Conservation (phyloP, 2,888 invertebrate genomes). For the Pocota personata region DNA sequence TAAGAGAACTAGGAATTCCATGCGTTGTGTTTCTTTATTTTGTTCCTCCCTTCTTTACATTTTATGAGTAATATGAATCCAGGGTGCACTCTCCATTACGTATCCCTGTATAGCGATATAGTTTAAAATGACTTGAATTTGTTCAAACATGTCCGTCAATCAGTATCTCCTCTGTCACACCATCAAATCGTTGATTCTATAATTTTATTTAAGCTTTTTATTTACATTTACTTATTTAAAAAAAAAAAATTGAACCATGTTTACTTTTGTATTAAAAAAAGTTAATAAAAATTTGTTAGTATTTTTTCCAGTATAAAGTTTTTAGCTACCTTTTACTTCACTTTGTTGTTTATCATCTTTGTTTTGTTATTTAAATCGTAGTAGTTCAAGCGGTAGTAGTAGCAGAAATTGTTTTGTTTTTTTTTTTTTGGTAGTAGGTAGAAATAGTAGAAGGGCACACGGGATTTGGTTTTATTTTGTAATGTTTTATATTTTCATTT, state of each 20-base stretch:
- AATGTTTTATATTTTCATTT: conserved; percentile 10
- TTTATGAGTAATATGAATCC: no score
- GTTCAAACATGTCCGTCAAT: no score
- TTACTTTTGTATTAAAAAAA: background rate
- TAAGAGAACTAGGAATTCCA: no score
- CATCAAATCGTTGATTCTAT: no score
- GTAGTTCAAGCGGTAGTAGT: conserved; percentile 60
- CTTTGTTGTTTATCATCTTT: conserved; percentile 78
- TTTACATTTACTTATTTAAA: background rate
- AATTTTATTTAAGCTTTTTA: no score
- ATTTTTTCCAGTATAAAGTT: background rate
- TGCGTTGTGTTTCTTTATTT: no score
- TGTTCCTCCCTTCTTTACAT: no score
- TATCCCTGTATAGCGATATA: no score
- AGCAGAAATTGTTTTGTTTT: conserved; percentile 39
- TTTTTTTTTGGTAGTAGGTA: conserved; percentile 50
- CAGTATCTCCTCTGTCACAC: no score
- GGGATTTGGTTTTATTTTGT: conserved; percentile 20
- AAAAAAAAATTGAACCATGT: conserved; percentile 27
- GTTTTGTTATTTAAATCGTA: conserved; percentile 53
- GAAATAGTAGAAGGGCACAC: conserved; percentile 54
- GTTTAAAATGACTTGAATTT: no score
- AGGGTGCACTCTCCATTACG: no score
- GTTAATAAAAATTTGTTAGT: background rate
- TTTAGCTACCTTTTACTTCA: conserved; percentile 79